Conservation (phyloP, 1,140 invertebrate species). For the Eubasilissa regina region DNA sequence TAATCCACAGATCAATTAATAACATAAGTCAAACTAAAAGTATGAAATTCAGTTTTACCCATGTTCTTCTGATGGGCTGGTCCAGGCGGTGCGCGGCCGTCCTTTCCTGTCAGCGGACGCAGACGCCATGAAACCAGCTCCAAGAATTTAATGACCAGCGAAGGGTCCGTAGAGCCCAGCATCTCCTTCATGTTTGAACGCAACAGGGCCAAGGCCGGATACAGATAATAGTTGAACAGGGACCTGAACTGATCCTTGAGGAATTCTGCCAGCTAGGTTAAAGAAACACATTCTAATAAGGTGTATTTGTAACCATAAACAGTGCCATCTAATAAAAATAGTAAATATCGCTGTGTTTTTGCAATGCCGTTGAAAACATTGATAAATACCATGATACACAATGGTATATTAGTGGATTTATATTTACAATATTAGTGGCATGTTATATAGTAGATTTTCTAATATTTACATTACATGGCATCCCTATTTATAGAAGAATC, state of each 20-base stretch:
- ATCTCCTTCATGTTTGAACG: slow-evolving; percentile 72
- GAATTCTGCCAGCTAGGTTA: slow-evolving; percentile 54
- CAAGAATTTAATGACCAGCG: slow-evolving; percentile 74
- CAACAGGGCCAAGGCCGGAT: slow-evolving; percentile 71
- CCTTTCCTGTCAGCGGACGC: slow-evolving; percentile 71
- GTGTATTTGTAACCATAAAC: too few species aligned
- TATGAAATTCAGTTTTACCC: slow-evolving; percentile 65
- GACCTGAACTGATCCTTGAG: slow-evolving; percentile 58
- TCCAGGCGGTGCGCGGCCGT: slow-evolving; percentile 73
- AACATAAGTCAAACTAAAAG: too few species aligned
- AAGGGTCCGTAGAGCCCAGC: slow-evolving; percentile 74
- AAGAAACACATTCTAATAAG: background rate
- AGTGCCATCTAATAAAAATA: too few species aligned
- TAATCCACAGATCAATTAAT: too few species aligned
- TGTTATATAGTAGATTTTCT: too few species aligned
- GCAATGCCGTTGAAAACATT: too few species aligned
- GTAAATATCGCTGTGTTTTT: too few species aligned
- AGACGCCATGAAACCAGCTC: slow-evolving; percentile 75
- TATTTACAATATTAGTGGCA: too few species aligned
- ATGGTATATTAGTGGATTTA: too few species aligned
- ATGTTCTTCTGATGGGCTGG: slow-evolving; percentile 69
- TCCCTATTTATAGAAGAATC: too few species aligned
- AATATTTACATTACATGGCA: too few species aligned
- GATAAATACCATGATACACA: too few species aligned
- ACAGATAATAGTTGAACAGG: slow-evolving; percentile 76